These are phyloP conservation scores for Anoplius nigerrimus DNA, from an alignment of 2,888 invertebrate species.

Conservation along the genomic window DNA sequence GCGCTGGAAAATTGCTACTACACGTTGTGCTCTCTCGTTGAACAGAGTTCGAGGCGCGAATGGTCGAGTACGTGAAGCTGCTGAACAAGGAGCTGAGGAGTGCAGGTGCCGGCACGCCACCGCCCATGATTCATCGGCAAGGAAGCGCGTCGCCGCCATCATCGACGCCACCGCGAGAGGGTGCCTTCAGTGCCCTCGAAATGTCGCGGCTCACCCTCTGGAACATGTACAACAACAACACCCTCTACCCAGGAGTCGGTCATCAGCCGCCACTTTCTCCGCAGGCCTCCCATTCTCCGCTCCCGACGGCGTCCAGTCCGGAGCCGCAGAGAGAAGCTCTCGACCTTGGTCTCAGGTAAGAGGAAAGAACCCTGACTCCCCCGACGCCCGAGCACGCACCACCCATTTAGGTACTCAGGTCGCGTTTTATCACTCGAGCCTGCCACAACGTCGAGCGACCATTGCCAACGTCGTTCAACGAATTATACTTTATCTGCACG, in stretches of 20 bases:
- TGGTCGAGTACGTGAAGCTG: slow-evolving; percentile 88
- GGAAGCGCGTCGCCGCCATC: slow-evolving; percentile 73
- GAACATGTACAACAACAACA: slow-evolving; percentile 86
- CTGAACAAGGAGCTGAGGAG: slow-evolving; percentile 78
- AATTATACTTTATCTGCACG: neutral
- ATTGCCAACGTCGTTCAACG: no score
- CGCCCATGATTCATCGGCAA: slow-evolving; percentile 72
- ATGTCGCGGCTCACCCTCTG: slow-evolving; percentile 88
- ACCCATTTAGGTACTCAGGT: no score
- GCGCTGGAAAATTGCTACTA: no score
- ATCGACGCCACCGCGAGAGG: slow-evolving; percentile 77
- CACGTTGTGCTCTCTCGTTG: slow-evolving; percentile 51
- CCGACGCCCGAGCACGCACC: no score
- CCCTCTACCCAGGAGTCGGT: slow-evolving; percentile 60
- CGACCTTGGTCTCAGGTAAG: slow-evolving; percentile 80
- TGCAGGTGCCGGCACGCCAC: slow-evolving; percentile 71
- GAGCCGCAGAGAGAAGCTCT: slow-evolving; percentile 86
- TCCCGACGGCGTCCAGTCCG: slow-evolving; percentile 73
- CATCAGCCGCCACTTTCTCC: slow-evolving; percentile 72
- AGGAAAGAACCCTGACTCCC: neutral
- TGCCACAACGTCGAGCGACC: no score
- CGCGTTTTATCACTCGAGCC: no score
- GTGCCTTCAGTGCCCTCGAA: slow-evolving; percentile 83
- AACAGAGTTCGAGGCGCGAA: slow-evolving; percentile 85
- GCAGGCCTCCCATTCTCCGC: slow-evolving; percentile 76